phyloP scores from a whole-genome alignment of 2,797 vertebrate genomes.

The Pangasius krempfi region DNA sequence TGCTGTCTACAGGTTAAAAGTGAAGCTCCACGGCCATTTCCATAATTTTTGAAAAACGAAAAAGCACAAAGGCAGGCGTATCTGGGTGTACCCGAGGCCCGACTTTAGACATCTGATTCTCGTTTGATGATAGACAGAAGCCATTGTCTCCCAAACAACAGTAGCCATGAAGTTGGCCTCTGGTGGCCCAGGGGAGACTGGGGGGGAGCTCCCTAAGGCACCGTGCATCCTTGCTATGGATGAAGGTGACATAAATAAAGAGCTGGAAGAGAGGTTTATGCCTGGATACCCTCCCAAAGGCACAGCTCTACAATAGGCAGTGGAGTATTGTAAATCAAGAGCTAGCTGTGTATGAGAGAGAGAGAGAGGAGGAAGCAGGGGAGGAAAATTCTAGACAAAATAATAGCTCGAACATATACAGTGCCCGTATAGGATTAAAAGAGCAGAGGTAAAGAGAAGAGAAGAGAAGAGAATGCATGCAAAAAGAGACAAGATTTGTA shows the following conservation, averaged over 20 bases:
- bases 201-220: constrained; percentile 63
- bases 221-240: constrained; percentile 62
- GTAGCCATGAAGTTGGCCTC: constrained; percentile 63
- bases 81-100: constrained; percentile 45
- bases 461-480: background rate
- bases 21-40: constrained; percentile 50
- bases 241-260: constrained; percentile 76
- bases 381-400: constrained; percentile 3
- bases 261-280: constrained; percentile 67
- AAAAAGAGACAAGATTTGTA: background rate
- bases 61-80: constrained; percentile 47
- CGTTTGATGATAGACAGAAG: constrained; percentile 60
- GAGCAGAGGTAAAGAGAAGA: constrained; percentile 31
- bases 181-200: constrained; percentile 50
- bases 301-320: constrained; percentile 48
- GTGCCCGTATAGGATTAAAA: constrained; percentile 29
- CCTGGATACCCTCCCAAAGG: constrained; percentile 53
- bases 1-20: constrained; percentile 61
- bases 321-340: constrained; percentile 74
- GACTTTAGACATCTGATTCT: constrained; percentile 71
- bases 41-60: constrained; percentile 50
- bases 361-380: background rate
- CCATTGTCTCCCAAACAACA: constrained; percentile 66
- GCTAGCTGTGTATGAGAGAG: constrained; percentile 66
- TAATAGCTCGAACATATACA: constrained; percentile 17